A percentile compares a stretch with the other conserved stretches of the same genome.
Evolutionary conservation across 1,140 invertebrate species (phyloP).

Genomic region (Drosophila seguyi): DNA sequence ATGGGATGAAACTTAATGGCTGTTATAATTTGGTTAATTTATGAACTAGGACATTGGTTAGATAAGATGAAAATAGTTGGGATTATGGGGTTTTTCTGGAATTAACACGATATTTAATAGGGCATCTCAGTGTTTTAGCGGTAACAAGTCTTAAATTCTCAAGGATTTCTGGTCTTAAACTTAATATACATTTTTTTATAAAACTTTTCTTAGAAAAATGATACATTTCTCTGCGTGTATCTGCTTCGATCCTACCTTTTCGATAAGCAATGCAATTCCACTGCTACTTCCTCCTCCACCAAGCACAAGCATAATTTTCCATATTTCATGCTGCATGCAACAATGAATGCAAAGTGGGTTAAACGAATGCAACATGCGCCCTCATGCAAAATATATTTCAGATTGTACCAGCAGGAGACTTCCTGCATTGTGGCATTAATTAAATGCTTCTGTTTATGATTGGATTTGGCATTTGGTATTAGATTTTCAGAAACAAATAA

Average conservation of each 20-base stretch:
- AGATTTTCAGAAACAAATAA: neutral
- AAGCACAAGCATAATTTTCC: conserved; percentile 58
- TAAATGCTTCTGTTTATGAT: conserved; percentile 20
- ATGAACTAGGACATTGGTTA: neutral
- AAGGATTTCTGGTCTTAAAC: no score
- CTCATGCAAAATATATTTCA: conserved; percentile 49
- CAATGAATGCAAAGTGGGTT: conserved; percentile 69
- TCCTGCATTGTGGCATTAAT: conserved; percentile 24
- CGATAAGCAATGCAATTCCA: conserved; percentile 55
- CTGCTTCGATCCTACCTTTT: conserved; percentile 5
- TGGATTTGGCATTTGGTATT: conserved; percentile 1
- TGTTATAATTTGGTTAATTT: neutral
- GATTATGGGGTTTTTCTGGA: neutral
- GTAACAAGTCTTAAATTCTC: no score
- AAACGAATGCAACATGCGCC: conserved; percentile 63
- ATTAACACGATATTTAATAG: neutral
- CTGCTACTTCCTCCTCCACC: conserved; percentile 31
- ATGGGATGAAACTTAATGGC: neutral
- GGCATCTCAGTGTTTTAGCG: no score
- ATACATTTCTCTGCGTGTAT: neutral
- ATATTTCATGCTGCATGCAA: conserved; percentile 78
- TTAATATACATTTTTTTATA: no score
- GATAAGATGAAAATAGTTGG: neutral
- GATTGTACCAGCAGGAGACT: conserved; percentile 28
- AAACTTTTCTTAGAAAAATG: no score